A percentile compares a stretch with the other conserved stretches of the same genome.
Conservation (phyloP, 2,113 vertebrate genomes). For the Sapajus apella region DNA sequence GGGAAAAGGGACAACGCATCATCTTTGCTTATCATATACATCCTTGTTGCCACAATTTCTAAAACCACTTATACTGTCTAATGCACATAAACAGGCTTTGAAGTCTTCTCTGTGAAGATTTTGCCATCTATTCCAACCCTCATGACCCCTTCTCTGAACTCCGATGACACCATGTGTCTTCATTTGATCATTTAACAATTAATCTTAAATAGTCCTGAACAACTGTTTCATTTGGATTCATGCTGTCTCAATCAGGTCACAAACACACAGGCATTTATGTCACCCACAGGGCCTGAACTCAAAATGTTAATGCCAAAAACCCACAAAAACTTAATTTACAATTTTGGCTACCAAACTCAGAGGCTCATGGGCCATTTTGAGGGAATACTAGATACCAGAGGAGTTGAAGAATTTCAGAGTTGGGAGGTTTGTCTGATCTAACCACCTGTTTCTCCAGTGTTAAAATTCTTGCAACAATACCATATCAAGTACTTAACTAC, state of each 20-base stretch:
- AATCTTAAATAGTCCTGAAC: not conserved
- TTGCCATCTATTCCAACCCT: not conserved
- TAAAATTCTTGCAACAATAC: not conserved
- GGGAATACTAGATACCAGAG: not conserved
- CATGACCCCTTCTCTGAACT: not conserved
- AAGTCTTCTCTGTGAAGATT: not conserved
- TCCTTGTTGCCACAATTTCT: not conserved
- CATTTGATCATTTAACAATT: not conserved
- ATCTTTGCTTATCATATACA: not conserved
- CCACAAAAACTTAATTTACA: not conserved
- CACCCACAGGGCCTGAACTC: not conserved
- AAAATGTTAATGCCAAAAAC: not conserved
- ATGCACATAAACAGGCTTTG: not conserved
- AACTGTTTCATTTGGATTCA: not conserved
- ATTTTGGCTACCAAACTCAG: not conserved
- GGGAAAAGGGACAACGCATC: not conserved
- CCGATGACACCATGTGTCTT: not conserved
- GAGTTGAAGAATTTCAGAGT: not conserved
- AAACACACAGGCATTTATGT: not conserved
- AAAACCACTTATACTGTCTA: not conserved
- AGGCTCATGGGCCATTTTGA: not conserved
- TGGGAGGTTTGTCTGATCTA: not conserved
- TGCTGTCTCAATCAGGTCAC: not conserved
- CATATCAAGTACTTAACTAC: not conserved
- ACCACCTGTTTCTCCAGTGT: not conserved